Base-by-base conservation (phyloP, 1,140 invertebrate genomes). In the Drosophila kikkawai region DNA sequence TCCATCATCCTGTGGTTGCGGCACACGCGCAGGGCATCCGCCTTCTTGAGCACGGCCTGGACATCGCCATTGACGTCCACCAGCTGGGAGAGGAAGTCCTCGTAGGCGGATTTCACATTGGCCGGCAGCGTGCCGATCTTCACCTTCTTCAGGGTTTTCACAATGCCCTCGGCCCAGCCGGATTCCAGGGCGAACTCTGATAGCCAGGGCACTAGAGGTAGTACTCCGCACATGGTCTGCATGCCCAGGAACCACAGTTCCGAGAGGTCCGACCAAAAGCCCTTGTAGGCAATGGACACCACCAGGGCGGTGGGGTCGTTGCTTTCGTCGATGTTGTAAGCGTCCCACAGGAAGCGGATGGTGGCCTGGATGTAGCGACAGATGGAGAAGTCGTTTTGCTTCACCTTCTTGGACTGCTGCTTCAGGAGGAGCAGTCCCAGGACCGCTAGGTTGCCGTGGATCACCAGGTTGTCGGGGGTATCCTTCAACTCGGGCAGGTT, bases 171-270 rank as follows among this genome's bases (percentile, higher is more conserved):
- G 0, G 96, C 96, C 97, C 97, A 98, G n/a, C 97, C 97, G 88
- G 97, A 97, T 80, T 98, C 97, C 66, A 98, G 95, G 1, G 96
- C 96, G 93, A 98, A 98, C 82, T 98, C 96, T 0, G 97, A 97
- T 19, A 98, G 95, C 97, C 97, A 98, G 2, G 97, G 97, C 51
- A 98, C 95, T 50, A 96, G 94, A 5, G 96, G 94, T 9, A 98
- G 93, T 0, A 98, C 95, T 7, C 95, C 95, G 77, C 96, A 96
- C 93, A 98, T 95, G 13, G 97, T 98, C 93, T 98, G 97, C 97
- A 98, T 98, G 13, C 97, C 97, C 22, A 98, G 93, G 93, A 98
- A 98, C 98, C 98, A 98, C 2, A 98, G 93, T 92, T 98, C 98
- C 93, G 96, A 97, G 17, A 98, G 94, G 82, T 98, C 97, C 92